Evolutionary conservation across 1,140 invertebrate genomes (phyloP), one percentile per base, ranked within the genome.

Genomic region (Lordiphosa collinella): DNA sequence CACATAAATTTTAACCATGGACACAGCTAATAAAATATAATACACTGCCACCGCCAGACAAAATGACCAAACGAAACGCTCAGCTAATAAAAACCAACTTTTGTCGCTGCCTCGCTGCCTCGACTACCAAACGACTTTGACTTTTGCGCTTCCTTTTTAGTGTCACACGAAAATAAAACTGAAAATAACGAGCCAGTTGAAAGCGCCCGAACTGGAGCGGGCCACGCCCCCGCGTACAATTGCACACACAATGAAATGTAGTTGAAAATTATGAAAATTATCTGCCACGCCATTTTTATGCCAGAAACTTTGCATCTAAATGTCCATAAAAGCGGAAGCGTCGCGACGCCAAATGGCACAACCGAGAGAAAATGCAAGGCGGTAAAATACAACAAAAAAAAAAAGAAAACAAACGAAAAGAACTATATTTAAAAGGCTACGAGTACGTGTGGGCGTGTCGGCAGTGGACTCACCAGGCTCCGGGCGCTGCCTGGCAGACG

Each of bases 221-320:
- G 47, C 34, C 34, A 57, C 32, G 14, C 32, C 64, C 64, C 68
- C 51, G 43, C 59, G 35, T 63, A 60, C 56, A 74, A 63, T 67
- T 66, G 53, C 62, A 50, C 53, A 57, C 69, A 79, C 74, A 80
- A 80, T 74, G 76, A 74, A 80, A 80, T 75, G 75, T 74, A 80
- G 76, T 80, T 80, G 76, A 80, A 80, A 80, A 80, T 80, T 80
- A 80, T 80, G 76, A 80, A 80, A 80, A 80, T 80, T 80, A 80
- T 80, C 61, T 80, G 66, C 66, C 70, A 75, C 75, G 70, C 75
- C 70, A 80, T 80, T 80, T 80, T 74, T 75, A 80, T 80, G 76
- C 76, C 76, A 80, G 75, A 75, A 80, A 80, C 76, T 80, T 80
- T 80, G 76, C 76, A 80, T 80, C 75, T 80, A 80, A 80, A 80